Evolutionary conservation across 1,140 invertebrate species (phyloP).

Genomic region (Caenorhabditis briggsae): DNA sequence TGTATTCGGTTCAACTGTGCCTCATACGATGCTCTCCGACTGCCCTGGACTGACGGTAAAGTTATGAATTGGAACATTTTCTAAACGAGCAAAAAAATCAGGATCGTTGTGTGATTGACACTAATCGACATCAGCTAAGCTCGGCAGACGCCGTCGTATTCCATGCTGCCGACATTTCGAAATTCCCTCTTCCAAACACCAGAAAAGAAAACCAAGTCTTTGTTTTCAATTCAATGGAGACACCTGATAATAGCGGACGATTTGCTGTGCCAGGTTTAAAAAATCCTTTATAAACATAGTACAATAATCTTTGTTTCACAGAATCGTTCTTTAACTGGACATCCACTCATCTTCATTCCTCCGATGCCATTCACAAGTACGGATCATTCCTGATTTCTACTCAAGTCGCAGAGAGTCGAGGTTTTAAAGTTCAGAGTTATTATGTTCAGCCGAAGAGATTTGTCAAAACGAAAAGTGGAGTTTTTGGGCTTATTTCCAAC

Average conservation of each 20-base stretch:
- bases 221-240: slow-evolving; percentile 59
- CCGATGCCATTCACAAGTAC: slow-evolving; percentile 77
- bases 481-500: slow-evolving; percentile 66
- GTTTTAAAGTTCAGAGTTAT: slow-evolving; percentile 47
- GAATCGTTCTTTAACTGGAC: slow-evolving; percentile 81
- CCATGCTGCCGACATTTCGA: slow-evolving; percentile 42
- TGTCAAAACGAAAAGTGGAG: slow-evolving; percentile 43
- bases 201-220: slow-evolving; percentile 45
- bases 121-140: slow-evolving; percentile 4
- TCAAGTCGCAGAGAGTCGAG: slow-evolving; percentile 55
- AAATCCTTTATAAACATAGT: background rate
- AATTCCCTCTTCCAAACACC: slow-evolving; percentile 25
- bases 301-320: slow-evolving; percentile 7
- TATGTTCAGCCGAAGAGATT: slow-evolving; percentile 38
- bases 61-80: background rate
- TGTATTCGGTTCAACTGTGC: slow-evolving; percentile 32
- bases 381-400: slow-evolving; percentile 68
- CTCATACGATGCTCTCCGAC: background rate
- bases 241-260: slow-evolving; percentile 56
- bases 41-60: slow-evolving; percentile 54
- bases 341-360: slow-evolving; percentile 80
- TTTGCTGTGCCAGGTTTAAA: slow-evolving; percentile 19
- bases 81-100: background rate
- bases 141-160: slow-evolving; percentile 58
- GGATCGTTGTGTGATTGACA: slow-evolving; percentile 60